Evolutionary conservation across 2,888 invertebrate genomes (phyloP), one percentile per base, ranked within the genome.

Genomic region (Willowsia nigromaculata): DNA sequence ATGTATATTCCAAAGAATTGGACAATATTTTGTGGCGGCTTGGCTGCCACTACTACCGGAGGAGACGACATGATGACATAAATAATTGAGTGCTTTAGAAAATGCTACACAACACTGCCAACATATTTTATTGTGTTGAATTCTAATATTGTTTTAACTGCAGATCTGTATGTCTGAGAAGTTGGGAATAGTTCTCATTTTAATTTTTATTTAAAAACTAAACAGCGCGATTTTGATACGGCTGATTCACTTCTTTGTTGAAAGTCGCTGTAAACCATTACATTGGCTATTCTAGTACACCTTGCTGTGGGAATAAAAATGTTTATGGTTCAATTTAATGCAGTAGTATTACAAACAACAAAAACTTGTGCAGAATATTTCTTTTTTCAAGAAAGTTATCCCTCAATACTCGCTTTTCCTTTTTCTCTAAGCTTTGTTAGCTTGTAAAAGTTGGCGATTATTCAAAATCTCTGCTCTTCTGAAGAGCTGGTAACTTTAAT

Each of bases 401-500:
- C 13, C 13, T 43, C 1, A 3, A 43, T 43, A 43, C 11, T 43
- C n/a, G n/a, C 18, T 18, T 50, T n/a, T n/a, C 7, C 25, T 56
- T 56, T 9, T 22, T 56, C 56, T 53, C 56, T 56, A 5, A 22
- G 25, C 9, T 1, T 22, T 53, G 9, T 56, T 22, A 22, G 25
- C 18, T 56, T 62, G 62, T 13, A 62, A 59, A 62, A 62, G 25
- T 62, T 27, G 59, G 27, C 7, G 1, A n/a, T 56, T 78, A 1
- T 33, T 22, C 33, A 56, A n/a, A 50, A 56, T 78, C 33, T 1
- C n/a, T 53, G 50, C 53, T 78, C 27, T 78, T 56, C 33, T 78
- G 33, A 53, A 78, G 53, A 53, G 56, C 37, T 25, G 2, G 43
- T 62, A 81, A 81, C 59, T 71, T 71, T 71, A 71, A 71, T 71